Evolutionary conservation across 2,797 vertebrate species (phyloP).

Genomic region (Miichthys miiuy): DNA sequence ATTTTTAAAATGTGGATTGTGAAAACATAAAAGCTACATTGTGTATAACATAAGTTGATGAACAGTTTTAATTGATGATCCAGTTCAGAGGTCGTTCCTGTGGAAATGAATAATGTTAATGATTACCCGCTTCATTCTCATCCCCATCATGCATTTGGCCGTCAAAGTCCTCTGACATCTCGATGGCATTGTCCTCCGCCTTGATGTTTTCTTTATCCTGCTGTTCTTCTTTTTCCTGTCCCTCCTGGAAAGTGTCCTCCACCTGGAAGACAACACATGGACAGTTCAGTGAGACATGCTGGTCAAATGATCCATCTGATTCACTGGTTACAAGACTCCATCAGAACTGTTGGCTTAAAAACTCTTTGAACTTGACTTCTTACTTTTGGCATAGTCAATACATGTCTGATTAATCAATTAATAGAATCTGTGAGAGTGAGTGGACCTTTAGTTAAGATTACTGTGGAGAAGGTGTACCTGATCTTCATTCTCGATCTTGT

Average conservation of each 20-base stretch:
- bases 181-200: constrained; percentile 95
- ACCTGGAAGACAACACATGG: constrained; percentile 80
- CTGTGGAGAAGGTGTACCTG: constrained; percentile 83
- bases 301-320: neutral
- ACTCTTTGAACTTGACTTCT: neutral
- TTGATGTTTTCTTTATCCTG: constrained; percentile 90
- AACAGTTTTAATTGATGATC: too few species aligned
- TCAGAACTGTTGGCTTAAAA: neutral
- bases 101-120: too few species aligned
- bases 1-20: too few species aligned
- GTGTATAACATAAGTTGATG: too few species aligned
- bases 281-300: neutral
- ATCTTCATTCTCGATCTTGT: constrained; percentile 97
- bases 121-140: constrained; percentile 87
- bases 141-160: constrained; percentile 94
- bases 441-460: neutral
- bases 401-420: neutral
- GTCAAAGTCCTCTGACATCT: constrained; percentile 99
- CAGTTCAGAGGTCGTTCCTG: too few species aligned
- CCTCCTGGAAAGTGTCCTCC: constrained; percentile 93
- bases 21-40: too few species aligned
- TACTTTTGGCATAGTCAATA: neutral
- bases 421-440: neutral
- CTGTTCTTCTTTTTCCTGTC: constrained; percentile 92
- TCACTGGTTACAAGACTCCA: neutral